Evolutionary conservation across 2,888 invertebrate species (phyloP).

Genomic region (Shargacucullia verbasci): DNA sequence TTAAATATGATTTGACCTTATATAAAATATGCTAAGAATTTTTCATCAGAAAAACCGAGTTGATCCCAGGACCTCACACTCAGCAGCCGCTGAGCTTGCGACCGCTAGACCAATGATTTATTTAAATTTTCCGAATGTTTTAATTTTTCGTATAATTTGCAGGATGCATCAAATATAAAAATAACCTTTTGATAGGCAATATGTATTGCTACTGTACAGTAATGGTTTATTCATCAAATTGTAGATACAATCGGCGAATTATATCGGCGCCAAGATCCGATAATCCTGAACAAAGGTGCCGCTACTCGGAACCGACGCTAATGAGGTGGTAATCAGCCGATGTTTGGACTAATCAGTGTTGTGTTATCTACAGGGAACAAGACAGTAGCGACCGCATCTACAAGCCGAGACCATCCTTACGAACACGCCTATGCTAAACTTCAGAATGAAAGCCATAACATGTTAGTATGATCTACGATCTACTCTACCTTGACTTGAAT

Average conservation of each 20-base stretch:
- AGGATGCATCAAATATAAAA: constrained; percentile 21
- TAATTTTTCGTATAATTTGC: constrained; percentile 24
- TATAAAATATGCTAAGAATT: too few relatives aligned
- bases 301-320: constrained; percentile 59
- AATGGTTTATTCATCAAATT: constrained; percentile 50
- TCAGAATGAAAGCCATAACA: constrained; percentile 86
- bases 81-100: too few relatives aligned
- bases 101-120: too few relatives aligned
- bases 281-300: constrained; percentile 54
- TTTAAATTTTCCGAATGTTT: constrained; percentile 24
- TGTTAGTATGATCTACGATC: constrained; percentile 67
- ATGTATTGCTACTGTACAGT: constrained; percentile 44
- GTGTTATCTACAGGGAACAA: constrained; percentile 74
- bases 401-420: constrained; percentile 90
- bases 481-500: too few relatives aligned
- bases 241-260: constrained; percentile 42
- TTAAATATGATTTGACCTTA: constrained; percentile 28
- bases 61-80: too few relatives aligned
- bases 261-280: constrained; percentile 44
- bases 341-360: constrained; percentile 43
- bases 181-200: constrained; percentile 12
- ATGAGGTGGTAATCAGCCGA: constrained; percentile 43
- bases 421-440: constrained; percentile 94
- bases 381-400: constrained; percentile 71
- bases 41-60: too few relatives aligned